A percentile compares a stretch with the other conserved stretches of the same genome.
Evolutionary conservation across 2,888 invertebrate species (phyloP).

Genomic region (Argyresthia albistria): DNA sequence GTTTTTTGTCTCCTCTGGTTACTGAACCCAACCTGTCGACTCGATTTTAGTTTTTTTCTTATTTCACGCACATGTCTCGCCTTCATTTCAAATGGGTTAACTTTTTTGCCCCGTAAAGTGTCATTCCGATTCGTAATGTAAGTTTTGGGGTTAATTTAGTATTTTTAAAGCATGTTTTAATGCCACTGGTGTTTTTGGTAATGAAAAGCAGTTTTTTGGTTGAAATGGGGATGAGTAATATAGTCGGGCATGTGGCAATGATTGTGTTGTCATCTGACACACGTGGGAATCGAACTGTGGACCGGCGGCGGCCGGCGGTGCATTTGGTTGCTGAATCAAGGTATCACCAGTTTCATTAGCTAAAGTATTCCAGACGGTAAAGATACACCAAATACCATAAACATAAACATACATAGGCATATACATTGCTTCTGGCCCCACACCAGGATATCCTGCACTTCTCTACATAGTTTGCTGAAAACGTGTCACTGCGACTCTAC

Average conservation of each 20-base stretch:
- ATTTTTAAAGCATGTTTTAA: slow-evolving; percentile 34
- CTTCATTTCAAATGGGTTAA: slow-evolving; percentile 56
- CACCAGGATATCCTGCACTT: too few species aligned
- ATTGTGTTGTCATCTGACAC: slow-evolving; percentile 46
- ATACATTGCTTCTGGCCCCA: too few species aligned
- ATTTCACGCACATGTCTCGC: slow-evolving; percentile 30
- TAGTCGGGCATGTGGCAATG: slow-evolving; percentile 43
- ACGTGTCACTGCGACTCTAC: too few species aligned
- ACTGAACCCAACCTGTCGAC: slow-evolving; percentile 42
- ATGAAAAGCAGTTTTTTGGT: not conserved
- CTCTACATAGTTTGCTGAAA: too few species aligned
- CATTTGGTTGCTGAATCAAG: not conserved
- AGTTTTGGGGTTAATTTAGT: slow-evolving; percentile 61
- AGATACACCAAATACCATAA: too few species aligned
- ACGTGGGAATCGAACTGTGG: slow-evolving; percentile 40
- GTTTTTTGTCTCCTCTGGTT: slow-evolving; percentile 57
- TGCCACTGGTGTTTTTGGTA: slow-evolving; percentile 20
- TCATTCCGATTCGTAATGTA: slow-evolving; percentile 64
- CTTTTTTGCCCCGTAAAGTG: slow-evolving; percentile 37
- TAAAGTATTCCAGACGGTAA: too few species aligned
- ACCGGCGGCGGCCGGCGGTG: slow-evolving; percentile 6
- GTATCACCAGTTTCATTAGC: too few species aligned
- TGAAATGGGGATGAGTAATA: slow-evolving; percentile 45
- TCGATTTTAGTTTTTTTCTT: slow-evolving; percentile 34
- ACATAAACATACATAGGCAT: too few species aligned